Evolutionary conservation across 1,140 invertebrate genomes (phyloP).

Genomic region (Dolichoris vasculosae): DNA sequence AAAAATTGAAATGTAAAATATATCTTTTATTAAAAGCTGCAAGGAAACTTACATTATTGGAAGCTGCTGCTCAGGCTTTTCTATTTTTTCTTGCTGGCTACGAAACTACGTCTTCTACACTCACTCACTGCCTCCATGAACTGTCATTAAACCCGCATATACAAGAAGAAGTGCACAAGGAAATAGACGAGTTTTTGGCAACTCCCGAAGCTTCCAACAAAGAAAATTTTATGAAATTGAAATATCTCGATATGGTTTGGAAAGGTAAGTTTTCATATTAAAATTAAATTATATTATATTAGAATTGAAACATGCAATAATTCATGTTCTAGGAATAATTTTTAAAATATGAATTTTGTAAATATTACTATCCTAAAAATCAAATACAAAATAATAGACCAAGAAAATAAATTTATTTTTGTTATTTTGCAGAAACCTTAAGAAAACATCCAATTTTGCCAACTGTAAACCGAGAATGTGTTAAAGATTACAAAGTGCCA

Average conservation of each 20-base stretch:
- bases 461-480: slow-evolving; percentile 66
- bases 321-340: too few species aligned
- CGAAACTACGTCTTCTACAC: slow-evolving; percentile 57
- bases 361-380: too few species aligned
- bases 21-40: slow-evolving; percentile 30
- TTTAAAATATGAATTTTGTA: too few species aligned
- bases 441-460: slow-evolving; percentile 71
- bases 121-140: slow-evolving; percentile 61
- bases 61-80: slow-evolving; percentile 57
- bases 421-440: slow-evolving; percentile 64
- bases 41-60: slow-evolving; percentile 46
- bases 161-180: slow-evolving; percentile 64
- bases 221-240: slow-evolving; percentile 66
- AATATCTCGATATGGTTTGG: slow-evolving; percentile 65
- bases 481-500: slow-evolving; percentile 68
- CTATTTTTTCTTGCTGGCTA: slow-evolving; percentile 61
- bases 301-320: not conserved
- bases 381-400: too few species aligned
- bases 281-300: not conserved
- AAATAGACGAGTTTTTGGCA: slow-evolving; percentile 57
- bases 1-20: not conserved
- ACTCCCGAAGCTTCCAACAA: slow-evolving; percentile 62
- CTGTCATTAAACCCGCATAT: slow-evolving; percentile 56
- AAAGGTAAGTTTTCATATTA: not conserved
- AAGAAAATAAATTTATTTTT: not conserved